These are phyloP conservation scores for Micronisus gabar DNA, from an alignment of 2,113 vertebrate genomes.

Conservation along the genomic window DNA sequence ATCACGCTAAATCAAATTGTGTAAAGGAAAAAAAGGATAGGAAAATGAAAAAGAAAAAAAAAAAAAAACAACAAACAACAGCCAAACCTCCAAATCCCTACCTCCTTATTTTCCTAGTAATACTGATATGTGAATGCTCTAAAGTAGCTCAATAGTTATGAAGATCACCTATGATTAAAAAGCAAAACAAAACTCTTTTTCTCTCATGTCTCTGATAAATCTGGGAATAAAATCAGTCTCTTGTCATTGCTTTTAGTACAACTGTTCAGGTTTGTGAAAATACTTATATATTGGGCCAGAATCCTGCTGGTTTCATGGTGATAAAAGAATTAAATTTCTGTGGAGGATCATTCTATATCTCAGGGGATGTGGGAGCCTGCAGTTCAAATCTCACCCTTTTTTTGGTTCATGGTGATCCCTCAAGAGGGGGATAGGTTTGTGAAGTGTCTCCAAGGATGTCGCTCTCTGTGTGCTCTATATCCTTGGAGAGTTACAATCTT, in stretches of 20 bases:
- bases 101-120: not conserved
- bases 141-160: not conserved
- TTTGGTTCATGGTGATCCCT: not conserved
- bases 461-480: not conserved
- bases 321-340: not conserved
- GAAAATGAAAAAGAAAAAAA: not conserved
- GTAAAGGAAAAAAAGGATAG: not conserved
- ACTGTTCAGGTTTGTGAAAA: not conserved
- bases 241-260: not conserved
- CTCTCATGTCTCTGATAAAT: not conserved
- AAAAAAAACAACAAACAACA: no score
- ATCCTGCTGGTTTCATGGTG: rapidly evolving
- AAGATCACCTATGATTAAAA: not conserved
- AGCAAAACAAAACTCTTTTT: not conserved
- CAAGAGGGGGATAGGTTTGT: not conserved
- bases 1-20: not conserved
- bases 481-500: not conserved
- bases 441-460: not conserved
- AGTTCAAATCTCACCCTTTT: not conserved
- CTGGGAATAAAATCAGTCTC: not conserved
- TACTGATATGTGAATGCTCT: not conserved
- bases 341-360: not conserved
- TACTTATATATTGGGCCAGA: not conserved
- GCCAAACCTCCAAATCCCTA: not conserved
- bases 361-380: not conserved